These are phyloP conservation scores for Cacajao melanocephalus DNA, from an alignment of 2,797 vertebrate species.

Conservation along the genomic window DNA sequence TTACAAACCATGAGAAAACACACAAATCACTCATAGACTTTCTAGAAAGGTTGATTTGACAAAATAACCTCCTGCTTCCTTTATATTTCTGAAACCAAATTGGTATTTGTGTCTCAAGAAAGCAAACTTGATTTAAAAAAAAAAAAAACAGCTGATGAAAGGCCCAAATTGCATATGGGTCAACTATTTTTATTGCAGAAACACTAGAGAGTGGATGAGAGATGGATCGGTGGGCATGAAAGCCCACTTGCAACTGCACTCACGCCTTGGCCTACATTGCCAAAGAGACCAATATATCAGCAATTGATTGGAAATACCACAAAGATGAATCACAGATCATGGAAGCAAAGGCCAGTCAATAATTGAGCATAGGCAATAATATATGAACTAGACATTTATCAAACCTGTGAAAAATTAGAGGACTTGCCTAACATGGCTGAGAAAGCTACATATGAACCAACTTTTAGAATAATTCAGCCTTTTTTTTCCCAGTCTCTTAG, in stretches of 20 bases:
- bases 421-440: background rate
- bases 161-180: constrained; percentile 34
- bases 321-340: constrained; percentile 74
- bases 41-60: constrained; percentile 34
- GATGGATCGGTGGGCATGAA: constrained; percentile 34
- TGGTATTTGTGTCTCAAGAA: constrained; percentile 71
- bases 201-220: constrained; percentile 63
- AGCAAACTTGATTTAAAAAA: constrained; percentile 12
- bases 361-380: background rate
- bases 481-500: background rate
- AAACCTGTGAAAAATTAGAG: background rate
- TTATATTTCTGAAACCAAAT: constrained; percentile 55
- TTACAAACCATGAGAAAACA: constrained; percentile 31
- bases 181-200: constrained; percentile 68
- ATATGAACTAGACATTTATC: background rate
- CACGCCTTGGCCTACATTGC: background rate
- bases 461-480: background rate
- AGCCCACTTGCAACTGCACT: background rate
- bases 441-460: background rate
- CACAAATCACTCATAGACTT: constrained; percentile 38
- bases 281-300: constrained; percentile 37
- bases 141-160: constrained; percentile 54
- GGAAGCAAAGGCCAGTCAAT: constrained; percentile 47
- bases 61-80: background rate
- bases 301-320: constrained; percentile 60